These are phyloP conservation scores for Meteorus cinctellus DNA, from an alignment of 2,888 invertebrate genomes.

Conservation along the genomic window DNA sequence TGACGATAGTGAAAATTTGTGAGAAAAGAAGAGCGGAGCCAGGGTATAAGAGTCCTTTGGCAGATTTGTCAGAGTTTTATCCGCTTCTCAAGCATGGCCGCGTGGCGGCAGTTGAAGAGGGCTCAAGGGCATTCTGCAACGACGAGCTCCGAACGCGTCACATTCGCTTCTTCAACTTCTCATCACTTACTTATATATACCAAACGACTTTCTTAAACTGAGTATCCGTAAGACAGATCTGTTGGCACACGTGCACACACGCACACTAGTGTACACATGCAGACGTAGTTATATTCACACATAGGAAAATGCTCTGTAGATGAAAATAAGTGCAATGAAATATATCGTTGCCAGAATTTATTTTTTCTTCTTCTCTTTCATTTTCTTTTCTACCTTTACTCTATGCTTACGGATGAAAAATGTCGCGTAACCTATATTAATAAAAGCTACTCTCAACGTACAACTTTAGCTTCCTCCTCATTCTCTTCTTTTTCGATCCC, in stretches of 20 bases:
- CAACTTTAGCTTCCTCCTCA: conserved; percentile 20
- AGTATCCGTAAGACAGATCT: neutral
- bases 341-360: conserved; percentile 12
- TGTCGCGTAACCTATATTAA: conserved; percentile 37
- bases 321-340: neutral
- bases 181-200: conserved; percentile 4
- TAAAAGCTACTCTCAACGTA: conserved; percentile 32
- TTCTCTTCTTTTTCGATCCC: neutral
- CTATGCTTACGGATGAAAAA: conserved; percentile 31
- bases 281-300: too few species aligned
- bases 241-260: too few species aligned
- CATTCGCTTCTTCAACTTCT: conserved; percentile 9
- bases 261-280: too few species aligned
- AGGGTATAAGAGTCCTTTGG: conserved; percentile 19
- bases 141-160: neutral
- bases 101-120: conserved; percentile 11
- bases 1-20: conserved; percentile 5
- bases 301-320: neutral
- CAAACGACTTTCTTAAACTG: neutral
- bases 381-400: neutral
- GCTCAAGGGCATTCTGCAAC: neutral
- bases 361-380: neutral
- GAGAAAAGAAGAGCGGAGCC: neutral
- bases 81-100: conserved; percentile 21
- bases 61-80: conserved; percentile 32